Evolutionary conservation across 2,113 vertebrate genomes (phyloP), one percentile per base, ranked within the genome.

Genomic region (Dasypus novemcinctus): DNA sequence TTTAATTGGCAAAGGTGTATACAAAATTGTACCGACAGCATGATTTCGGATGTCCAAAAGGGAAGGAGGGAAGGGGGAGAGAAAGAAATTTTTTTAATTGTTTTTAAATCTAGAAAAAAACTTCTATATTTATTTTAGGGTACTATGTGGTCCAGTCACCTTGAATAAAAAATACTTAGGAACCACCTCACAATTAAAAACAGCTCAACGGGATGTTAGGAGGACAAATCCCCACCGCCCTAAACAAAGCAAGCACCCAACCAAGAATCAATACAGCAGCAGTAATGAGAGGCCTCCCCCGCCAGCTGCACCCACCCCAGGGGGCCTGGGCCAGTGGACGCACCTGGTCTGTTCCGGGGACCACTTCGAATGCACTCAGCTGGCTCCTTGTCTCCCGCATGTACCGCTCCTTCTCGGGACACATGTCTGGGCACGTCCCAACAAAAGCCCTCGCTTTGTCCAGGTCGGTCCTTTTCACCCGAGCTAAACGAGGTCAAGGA

Each of bases 401-500:
- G 97, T 99, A 99, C n/a, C 99, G 98, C 80, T 99, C 99, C 96
- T 99, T 99, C 98, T 99, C 99, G 1, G 99, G 99, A 98, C 99
- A 99, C 99, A 99, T 99, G 96, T 99, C 99, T 0, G 99, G 99
- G 96, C 99, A 99, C 0, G 99, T 99, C 69, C 99, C 99, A 76
- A 99, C 99, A 94, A 99, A 99, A 31, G 99, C 99, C 96, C 99
- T 99, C 0, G 99, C 99, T 98, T 99, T 98, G 95, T 99, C 99
- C 97, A 99, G 97, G 89, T 99, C 99, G 0, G 99, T 99, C 96
- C 99, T 98, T 97, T 99, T 99, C 68, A 99, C 98, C 25, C 99
- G 99, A 91, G 98, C 99, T 99, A 96, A 81, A 96, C 1, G 38
- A 63, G 3, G 7, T 10, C 6, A 94, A 78, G 25, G 4, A 18